Evolutionary conservation across 2,797 vertebrate species (phyloP).

Genomic region (Kryptolebias ocellatus): DNA sequence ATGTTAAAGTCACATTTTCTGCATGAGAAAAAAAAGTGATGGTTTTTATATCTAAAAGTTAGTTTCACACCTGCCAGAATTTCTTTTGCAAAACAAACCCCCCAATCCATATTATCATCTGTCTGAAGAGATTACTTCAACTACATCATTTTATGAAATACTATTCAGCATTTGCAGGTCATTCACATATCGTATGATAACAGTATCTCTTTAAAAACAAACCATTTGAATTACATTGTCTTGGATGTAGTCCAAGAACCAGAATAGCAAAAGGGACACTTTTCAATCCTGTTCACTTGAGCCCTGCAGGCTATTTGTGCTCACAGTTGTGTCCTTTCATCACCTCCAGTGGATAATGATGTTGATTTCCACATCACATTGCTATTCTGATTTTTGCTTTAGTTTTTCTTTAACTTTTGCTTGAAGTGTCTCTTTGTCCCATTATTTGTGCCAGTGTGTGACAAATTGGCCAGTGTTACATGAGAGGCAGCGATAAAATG

Average conservation of each 20-base stretch:
- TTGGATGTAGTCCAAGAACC: too few species aligned
- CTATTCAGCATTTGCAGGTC: too few species aligned
- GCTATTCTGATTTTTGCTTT: constrained; percentile 16
- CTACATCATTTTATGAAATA: too few species aligned
- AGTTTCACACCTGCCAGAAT: too few species aligned
- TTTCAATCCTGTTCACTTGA: constrained; percentile 1
- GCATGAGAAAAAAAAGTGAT: too few species aligned
- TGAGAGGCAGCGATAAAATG: constrained; percentile 25
- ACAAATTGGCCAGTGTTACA: constrained; percentile 7
- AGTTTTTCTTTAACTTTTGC: constrained; percentile 9
- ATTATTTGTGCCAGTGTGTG: background rate
- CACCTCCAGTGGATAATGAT: background rate
- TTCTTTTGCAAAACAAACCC: too few species aligned
- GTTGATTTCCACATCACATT: constrained; percentile 5
- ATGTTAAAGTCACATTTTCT: too few species aligned
- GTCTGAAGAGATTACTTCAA: too few species aligned
- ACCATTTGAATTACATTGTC: constrained; percentile 1
- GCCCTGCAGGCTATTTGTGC: constrained; percentile 1
- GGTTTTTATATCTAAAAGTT: too few species aligned
- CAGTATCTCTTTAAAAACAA: too few species aligned
- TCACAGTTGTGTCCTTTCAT: constrained; percentile 9
- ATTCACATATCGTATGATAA: too few species aligned
- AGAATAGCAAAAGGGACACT: background rate
- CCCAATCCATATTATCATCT: too few species aligned
- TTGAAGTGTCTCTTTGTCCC: background rate